Evolutionary conservation across 2,888 invertebrate species (phyloP).

Genomic region (Zele albiditarsus): DNA sequence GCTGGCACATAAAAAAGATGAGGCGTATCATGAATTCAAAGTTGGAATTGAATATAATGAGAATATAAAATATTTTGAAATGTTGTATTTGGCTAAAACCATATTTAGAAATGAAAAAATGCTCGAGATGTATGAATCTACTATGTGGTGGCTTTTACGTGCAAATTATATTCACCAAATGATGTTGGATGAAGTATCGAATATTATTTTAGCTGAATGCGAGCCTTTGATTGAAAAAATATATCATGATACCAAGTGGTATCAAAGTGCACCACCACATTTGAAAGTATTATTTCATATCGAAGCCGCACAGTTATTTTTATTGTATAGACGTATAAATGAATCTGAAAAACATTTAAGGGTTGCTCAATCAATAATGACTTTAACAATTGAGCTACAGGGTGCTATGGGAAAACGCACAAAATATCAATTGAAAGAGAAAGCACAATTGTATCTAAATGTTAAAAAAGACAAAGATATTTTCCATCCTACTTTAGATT

Average conservation of each 20-base stretch:
- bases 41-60: slow-evolving; percentile 69
- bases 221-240: slow-evolving; percentile 74
- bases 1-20: slow-evolving; percentile 54
- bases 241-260: slow-evolving; percentile 46
- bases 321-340: slow-evolving; percentile 83
- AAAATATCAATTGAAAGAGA: slow-evolving; percentile 85
- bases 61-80: slow-evolving; percentile 62
- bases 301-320: slow-evolving; percentile 80
- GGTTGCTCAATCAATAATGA: slow-evolving; percentile 78
- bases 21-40: slow-evolving; percentile 65
- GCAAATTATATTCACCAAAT: slow-evolving; percentile 83
- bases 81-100: slow-evolving; percentile 70
- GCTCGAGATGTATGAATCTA: slow-evolving; percentile 73
- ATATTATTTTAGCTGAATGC: slow-evolving; percentile 77
- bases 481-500: slow-evolving; percentile 70
- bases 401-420: slow-evolving; percentile 93
- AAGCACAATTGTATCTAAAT: slow-evolving; percentile 88
- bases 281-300: slow-evolving; percentile 73
- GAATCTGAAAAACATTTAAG: slow-evolving; percentile 81
- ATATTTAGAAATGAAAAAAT: slow-evolving; percentile 64
- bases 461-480: slow-evolving; percentile 74
- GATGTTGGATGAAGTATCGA: slow-evolving; percentile 84
- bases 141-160: slow-evolving; percentile 81
- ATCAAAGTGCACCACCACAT: slow-evolving; percentile 37
- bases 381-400: slow-evolving; percentile 80